phyloP scores from a whole-genome alignment of 2,888 invertebrate genomes.

The Drosophila neotestacea region DNA sequence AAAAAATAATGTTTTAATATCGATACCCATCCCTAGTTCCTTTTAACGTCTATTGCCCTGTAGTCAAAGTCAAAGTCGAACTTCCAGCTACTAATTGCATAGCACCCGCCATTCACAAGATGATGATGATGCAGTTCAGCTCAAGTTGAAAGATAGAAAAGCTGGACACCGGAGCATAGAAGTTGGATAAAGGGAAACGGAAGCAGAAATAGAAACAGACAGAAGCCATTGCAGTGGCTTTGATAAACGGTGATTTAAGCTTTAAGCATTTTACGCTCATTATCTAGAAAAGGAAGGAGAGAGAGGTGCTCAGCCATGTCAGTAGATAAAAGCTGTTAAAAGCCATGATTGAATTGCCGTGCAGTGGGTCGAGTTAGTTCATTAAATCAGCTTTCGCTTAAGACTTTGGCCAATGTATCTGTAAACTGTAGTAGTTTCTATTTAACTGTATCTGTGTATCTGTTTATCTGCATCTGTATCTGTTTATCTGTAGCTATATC shows the following conservation, averaged over 20 bases:
- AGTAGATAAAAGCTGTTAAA: slow-evolving; percentile 49
- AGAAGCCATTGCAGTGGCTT: slow-evolving; percentile 39
- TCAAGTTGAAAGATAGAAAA: neutral
- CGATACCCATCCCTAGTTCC: too few relatives aligned
- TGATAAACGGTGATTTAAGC: slow-evolving; percentile 60
- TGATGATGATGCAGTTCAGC: slow-evolving; percentile 1
- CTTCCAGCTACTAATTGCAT: slow-evolving; percentile 46
- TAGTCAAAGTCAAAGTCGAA: slow-evolving; percentile 30
- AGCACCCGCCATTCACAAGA: slow-evolving; percentile 24
- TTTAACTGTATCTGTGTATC: too few relatives aligned
- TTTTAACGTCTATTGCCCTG: neutral
- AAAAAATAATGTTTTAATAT: too few relatives aligned
- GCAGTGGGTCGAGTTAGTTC: slow-evolving; percentile 50
- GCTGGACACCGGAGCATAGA: neutral
- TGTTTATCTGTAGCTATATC: neutral
- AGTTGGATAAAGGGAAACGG: neutral
- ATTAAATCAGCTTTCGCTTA: slow-evolving; percentile 58
- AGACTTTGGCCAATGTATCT: slow-evolving; percentile 11
- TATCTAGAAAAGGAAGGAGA: slow-evolving; percentile 16
- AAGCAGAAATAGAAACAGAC: slow-evolving; percentile 6
- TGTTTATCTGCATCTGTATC: neutral
- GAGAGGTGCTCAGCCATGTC: slow-evolving; percentile 40
- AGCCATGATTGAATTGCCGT: slow-evolving; percentile 61
- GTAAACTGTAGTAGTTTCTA: neutral
- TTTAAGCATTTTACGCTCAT: slow-evolving; percentile 54